Percentiles rank a stretch among this genome's conserved stretches.
Evolutionary conservation across 2,797 vertebrate genomes (phyloP).

Genomic region (Tadarida brasiliensis): DNA sequence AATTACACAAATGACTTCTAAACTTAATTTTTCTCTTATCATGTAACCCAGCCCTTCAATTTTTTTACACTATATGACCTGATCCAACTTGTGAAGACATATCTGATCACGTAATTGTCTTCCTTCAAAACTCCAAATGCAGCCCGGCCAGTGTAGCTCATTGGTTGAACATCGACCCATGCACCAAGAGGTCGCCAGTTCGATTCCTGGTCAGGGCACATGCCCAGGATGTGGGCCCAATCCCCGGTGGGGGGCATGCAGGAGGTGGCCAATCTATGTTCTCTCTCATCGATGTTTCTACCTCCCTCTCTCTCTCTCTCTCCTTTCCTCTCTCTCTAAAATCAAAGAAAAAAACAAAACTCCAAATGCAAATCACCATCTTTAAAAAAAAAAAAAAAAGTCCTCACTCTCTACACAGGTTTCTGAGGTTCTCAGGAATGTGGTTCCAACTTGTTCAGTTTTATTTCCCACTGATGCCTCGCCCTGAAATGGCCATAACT

Average conservation of each 20-base stretch:
- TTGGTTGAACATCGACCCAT: too few relatives aligned
- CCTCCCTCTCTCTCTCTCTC: too few relatives aligned
- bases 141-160: not conserved
- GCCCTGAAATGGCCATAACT: not conserved
- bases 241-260: too few relatives aligned
- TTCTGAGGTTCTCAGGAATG: not conserved
- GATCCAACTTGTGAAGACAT: not conserved
- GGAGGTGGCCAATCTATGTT: too few relatives aligned
- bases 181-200: too few relatives aligned
- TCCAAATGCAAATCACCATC: not conserved
- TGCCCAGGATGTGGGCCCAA: too few relatives aligned
- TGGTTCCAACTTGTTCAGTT: not conserved
- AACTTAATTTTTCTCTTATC: not conserved
- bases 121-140: not conserved
- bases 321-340: too few relatives aligned
- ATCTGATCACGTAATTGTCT: not conserved
- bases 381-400: not conserved
- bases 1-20: not conserved
- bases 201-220: too few relatives aligned
- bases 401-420: not conserved
- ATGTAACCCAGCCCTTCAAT: not conserved
- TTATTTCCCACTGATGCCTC: not conserved
- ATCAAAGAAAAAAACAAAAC: not conserved
- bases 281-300: too few relatives aligned
- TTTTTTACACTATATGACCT: not conserved